Conservation (phyloP, 1,140 invertebrate genomes). For the Neoseiulus cucumeris region DNA sequence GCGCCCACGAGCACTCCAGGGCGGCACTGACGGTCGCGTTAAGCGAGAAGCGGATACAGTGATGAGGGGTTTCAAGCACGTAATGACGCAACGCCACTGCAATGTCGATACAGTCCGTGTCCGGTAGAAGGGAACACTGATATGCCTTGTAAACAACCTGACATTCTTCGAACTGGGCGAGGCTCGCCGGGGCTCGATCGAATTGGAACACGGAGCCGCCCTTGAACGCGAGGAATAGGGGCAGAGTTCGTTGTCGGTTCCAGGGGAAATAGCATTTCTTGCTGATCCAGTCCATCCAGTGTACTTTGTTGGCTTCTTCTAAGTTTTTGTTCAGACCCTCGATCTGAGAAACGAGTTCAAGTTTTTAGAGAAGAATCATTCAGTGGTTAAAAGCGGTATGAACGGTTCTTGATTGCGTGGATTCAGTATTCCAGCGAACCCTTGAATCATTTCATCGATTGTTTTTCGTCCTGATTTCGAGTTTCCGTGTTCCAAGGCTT, state of each 20-base stretch:
- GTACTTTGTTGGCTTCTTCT: conserved; percentile 1
- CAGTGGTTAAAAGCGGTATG: too few species aligned
- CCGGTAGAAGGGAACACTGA: neutral
- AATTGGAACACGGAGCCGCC: neutral
- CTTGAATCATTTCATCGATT: too few species aligned
- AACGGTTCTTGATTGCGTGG: too few species aligned
- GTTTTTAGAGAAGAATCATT: too few species aligned
- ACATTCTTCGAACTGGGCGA: neutral
- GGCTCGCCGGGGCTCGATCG: neutral
- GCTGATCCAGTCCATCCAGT: conserved; percentile 10
- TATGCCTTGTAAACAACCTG: conserved; percentile 8
- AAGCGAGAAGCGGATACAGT: conserved; percentile 2
- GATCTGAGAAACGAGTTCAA: neutral
- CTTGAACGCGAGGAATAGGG: conserved; percentile 2
- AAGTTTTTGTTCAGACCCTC: neutral
- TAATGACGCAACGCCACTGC: neutral
- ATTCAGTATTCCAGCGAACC: too few species aligned
- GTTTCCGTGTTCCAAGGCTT: too few species aligned
- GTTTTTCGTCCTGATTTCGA: too few species aligned
- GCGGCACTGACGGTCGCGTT: neutral
- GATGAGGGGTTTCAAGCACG: neutral
- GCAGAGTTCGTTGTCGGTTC: conserved; percentile 2
- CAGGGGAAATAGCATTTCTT: conserved; percentile 8
- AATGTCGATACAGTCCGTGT: conserved; percentile 3
- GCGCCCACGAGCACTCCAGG: neutral